A percentile compares a stretch with the other conserved stretches of the same genome.
phyloP scores from a whole-genome alignment of 2,888 invertebrate species.

The Luperina testacea region DNA sequence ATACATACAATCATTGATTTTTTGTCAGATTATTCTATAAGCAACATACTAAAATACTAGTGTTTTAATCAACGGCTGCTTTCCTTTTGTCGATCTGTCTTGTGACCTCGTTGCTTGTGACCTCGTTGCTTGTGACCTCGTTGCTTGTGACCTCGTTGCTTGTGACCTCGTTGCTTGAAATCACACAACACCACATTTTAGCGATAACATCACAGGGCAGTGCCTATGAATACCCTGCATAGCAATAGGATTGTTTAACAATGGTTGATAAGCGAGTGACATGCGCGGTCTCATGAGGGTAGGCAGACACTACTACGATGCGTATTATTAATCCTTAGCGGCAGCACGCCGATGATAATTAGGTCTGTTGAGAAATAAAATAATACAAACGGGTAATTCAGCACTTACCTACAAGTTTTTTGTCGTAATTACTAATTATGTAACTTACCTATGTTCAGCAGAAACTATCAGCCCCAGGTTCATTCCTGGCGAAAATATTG shows the following conservation, averaged over 20 bases:
- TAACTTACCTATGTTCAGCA: background rate
- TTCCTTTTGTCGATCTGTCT: background rate
- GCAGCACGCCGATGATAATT: no score
- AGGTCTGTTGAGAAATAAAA: no score
- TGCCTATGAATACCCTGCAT: constrained; percentile 1
- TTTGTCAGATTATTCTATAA: no score
- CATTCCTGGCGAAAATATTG: background rate
- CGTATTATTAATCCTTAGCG: background rate
- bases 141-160: no score
- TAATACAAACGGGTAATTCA: background rate
- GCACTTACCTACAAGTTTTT: background rate
- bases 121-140: constrained; percentile 12
- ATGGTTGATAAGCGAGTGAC: constrained; percentile 28
- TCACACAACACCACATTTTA: constrained; percentile 4
- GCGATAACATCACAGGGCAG: constrained; percentile 11
- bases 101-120: constrained; percentile 9
- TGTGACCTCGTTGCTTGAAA: constrained; percentile 8
- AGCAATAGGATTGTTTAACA: constrained; percentile 43
- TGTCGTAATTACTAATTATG: background rate
- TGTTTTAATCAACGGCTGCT: background rate
- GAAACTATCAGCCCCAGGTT: background rate
- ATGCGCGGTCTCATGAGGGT: background rate
- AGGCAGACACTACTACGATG: background rate
- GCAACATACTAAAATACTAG: no score
- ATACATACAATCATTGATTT: no score